A percentile compares a stretch with the other conserved stretches of the same genome.
Evolutionary conservation across 2,888 invertebrate species (phyloP).

Genomic region (Mactromeris polynyma): DNA sequence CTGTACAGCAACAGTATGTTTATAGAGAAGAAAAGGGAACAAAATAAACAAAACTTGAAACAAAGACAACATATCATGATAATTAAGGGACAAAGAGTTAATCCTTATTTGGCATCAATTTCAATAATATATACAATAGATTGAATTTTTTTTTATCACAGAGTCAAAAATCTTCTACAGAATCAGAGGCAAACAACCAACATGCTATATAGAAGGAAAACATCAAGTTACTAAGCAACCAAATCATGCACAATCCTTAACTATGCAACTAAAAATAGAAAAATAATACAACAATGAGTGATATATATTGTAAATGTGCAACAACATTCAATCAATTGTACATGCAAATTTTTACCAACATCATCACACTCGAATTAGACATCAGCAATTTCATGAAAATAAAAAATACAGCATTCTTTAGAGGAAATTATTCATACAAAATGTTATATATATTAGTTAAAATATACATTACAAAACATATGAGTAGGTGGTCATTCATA

Average conservation of each 20-base stretch:
- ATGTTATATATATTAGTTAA: too few relatives aligned
- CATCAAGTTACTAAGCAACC: background rate
- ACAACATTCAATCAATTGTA: conserved; percentile 5
- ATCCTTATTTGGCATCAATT: background rate
- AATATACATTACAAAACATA: too few relatives aligned
- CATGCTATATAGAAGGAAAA: conserved; percentile 16
- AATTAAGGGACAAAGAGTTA: background rate
- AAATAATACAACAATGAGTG: background rate
- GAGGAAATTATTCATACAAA: background rate
- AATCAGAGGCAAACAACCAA: background rate
- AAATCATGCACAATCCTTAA: conserved; percentile 3
- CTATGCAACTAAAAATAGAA: conserved; percentile 14
- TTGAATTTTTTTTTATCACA: background rate
- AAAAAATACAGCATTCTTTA: conserved; percentile 2
- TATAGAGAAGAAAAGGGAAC: background rate
- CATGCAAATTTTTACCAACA: conserved; percentile 34
- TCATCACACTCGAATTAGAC: conserved; percentile 4
- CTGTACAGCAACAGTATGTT: background rate
- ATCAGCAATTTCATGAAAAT: conserved; percentile 27
- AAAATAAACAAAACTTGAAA: background rate
- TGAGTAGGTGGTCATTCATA: too few relatives aligned
- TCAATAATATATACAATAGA: background rate
- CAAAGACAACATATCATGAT: background rate
- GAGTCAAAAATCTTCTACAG: background rate
- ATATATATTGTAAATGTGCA: conserved; percentile 18